Percentiles rank a stretch among this genome's conserved stretches.
phyloP scores from a whole-genome alignment of 2,113 vertebrate species.

The Brienomyrus longianalis region DNA sequence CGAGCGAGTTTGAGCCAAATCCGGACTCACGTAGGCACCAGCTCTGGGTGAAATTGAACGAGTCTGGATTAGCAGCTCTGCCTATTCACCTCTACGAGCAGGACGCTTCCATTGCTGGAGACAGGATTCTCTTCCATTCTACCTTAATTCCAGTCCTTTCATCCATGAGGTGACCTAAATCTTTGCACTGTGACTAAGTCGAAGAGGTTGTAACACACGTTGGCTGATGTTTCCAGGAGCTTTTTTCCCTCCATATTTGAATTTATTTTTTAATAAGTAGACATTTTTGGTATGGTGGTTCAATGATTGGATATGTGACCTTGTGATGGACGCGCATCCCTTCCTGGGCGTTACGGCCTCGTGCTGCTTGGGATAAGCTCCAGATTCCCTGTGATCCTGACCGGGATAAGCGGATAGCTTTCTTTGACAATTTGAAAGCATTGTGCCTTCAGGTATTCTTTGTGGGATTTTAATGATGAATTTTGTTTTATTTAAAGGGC shows the following conservation, averaged over 20 bases:
- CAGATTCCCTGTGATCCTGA: not conserved
- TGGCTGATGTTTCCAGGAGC: not conserved
- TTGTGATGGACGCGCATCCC: not conserved
- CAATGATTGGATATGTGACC: not conserved
- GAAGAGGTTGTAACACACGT: conserved; percentile 1
- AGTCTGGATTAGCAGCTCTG: conserved; percentile 40
- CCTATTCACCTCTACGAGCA: conserved; percentile 13
- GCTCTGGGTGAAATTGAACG: not conserved
- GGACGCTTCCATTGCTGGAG: conserved; percentile 44
- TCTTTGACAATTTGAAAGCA: not conserved
- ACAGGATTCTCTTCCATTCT: conserved; percentile 17
- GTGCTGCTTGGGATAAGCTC: not conserved
- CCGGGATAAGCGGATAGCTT: not conserved
- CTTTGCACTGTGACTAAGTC: conserved; percentile 24
- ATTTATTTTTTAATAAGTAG: not conserved
- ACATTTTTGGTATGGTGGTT: not conserved
- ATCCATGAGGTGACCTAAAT: conserved; percentile 23
- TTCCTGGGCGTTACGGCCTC: not conserved
- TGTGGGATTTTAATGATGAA: not conserved
- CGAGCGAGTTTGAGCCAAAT: not conserved
- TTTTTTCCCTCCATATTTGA: not conserved
- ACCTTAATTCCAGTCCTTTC: conserved; percentile 31
- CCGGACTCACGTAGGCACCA: not conserved
- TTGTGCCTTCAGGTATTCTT: not conserved
- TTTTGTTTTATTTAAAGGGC: not conserved